A percentile compares a stretch with the other conserved stretches of the same genome.
Conservation (phyloP, 1,140 invertebrate species). For the Temnothorax curvispinosus region DNA sequence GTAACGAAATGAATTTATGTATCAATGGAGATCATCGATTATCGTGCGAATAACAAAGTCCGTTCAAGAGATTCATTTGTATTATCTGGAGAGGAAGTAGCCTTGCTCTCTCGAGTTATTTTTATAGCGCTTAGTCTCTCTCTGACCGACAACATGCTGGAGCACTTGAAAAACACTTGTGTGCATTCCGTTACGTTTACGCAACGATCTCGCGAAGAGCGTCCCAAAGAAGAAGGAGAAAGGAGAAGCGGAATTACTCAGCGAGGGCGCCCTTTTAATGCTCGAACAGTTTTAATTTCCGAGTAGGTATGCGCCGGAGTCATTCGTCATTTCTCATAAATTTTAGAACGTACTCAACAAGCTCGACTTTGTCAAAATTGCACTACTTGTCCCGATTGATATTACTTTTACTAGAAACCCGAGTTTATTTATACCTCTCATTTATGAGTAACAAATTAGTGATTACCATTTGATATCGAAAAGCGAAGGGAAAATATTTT, state of each 20-base stretch:
- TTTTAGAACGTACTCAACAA: background rate
- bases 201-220: constrained; percentile 75
- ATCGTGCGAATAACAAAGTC: constrained; percentile 75
- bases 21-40: constrained; percentile 46
- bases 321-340: constrained; percentile 11
- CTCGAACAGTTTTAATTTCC: constrained; percentile 63
- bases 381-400: background rate
- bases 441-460: constrained; percentile 25
- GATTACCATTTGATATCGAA: background rate
- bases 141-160: constrained; percentile 84
- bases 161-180: constrained; percentile 86
- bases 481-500: constrained; percentile 5
- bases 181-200: constrained; percentile 84
- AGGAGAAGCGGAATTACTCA: constrained; percentile 50
- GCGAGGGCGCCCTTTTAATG: constrained; percentile 36
- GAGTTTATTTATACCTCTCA: background rate
- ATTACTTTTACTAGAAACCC: background rate
- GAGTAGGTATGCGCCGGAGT: constrained; percentile 26
- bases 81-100: constrained; percentile 75
- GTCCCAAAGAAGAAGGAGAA: constrained; percentile 69
- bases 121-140: constrained; percentile 85
- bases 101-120: constrained; percentile 82
- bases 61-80: constrained; percentile 73
- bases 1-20: background rate
- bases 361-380: background rate